Conservation (phyloP, 2,888 invertebrate species). For the Eretmocerus hayati region DNA sequence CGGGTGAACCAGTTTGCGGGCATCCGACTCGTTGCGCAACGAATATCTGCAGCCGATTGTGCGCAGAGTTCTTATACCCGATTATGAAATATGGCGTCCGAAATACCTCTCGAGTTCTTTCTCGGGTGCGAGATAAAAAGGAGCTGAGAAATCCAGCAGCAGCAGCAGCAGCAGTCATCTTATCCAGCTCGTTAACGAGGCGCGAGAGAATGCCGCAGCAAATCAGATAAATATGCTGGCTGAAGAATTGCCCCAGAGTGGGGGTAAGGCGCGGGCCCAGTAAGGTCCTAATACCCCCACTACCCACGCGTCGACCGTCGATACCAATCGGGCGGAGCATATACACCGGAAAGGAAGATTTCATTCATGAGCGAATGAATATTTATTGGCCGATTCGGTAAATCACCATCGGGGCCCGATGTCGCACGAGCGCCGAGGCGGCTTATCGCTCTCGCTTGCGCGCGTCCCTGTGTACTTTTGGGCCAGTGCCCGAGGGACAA, state of each 20-base stretch:
- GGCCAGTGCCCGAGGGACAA: too few relatives aligned
- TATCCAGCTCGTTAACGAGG: constrained; percentile 13
- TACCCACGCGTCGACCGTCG: too few relatives aligned
- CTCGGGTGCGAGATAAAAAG: constrained; percentile 3
- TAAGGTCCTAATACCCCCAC: too few relatives aligned
- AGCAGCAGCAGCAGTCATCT: background rate
- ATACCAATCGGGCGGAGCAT: background rate
- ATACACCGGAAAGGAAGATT: constrained; percentile 5
- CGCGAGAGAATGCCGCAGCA: background rate
- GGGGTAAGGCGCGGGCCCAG: too few relatives aligned
- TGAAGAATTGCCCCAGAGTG: background rate
- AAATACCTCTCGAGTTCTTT: background rate
- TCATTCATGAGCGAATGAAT: constrained; percentile 24
- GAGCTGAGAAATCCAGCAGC: background rate
- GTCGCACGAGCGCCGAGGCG: background rate
- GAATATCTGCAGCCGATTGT: too few relatives aligned
- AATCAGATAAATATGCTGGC: constrained; percentile 13
- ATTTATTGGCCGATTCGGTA: constrained; percentile 18
- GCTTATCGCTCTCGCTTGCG: too few relatives aligned
- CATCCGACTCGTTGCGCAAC: constrained; percentile 7
- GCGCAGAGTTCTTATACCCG: background rate
- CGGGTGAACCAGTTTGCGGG: constrained; percentile 8
- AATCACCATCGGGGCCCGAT: background rate
- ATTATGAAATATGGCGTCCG: constrained; percentile 7
- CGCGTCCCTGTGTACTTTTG: too few relatives aligned